Evolutionary conservation across 2,113 vertebrate species (phyloP), one percentile per base, ranked within the genome.

Genomic region (Hemiscyllium ocellatum): DNA sequence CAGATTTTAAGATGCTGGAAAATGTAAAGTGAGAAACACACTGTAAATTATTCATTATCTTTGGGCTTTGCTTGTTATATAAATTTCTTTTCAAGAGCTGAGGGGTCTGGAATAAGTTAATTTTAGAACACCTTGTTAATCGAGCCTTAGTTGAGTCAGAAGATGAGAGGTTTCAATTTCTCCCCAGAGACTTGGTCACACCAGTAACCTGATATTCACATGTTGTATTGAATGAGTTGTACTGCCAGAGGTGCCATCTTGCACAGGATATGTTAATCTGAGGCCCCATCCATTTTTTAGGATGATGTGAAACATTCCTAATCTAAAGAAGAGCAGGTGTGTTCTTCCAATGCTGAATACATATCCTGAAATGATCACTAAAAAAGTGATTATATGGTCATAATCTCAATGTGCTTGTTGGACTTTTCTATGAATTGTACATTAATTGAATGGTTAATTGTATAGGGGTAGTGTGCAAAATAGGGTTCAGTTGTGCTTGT

Each of bases 31-130:
- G 90, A 42, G 33, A 68, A 93, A 1, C 65, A 0, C 22, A 22
- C 33, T 93, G 26, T 93, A 19, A 68, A 42, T 93, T 93, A 93
- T 93, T 93, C 26, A 93, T 93, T 42, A 68, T n/a, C 17, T n/a
- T 93, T 93, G 13, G 87, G 68, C 33, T 93, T n/a, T 65, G 89
- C 37, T 93, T 68, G 68, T 93, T 68, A 68, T 66, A 93, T 93
- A 61, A 65, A 61, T 3, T 52, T 19, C 66, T 24, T 87, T 87
- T 56, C 47, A 87, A 87, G 10, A 56, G 47, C 29, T 80, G 76
- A n/a, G 76, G 29, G 13, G 76, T 80, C 29, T 80, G 33, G 12
- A 80, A 78, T 15, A 80, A 37, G 76, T 37, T 80, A 80, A 80
- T 80, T 80, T 80, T n/a, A 72, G 4, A 72, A 72, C 24, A 8